Evolutionary conservation across 92 coral and sea anemone species (phyloP), one percentile per base, ranked within the genome.

Genomic region (Palythoa caribaeorum): DNA sequence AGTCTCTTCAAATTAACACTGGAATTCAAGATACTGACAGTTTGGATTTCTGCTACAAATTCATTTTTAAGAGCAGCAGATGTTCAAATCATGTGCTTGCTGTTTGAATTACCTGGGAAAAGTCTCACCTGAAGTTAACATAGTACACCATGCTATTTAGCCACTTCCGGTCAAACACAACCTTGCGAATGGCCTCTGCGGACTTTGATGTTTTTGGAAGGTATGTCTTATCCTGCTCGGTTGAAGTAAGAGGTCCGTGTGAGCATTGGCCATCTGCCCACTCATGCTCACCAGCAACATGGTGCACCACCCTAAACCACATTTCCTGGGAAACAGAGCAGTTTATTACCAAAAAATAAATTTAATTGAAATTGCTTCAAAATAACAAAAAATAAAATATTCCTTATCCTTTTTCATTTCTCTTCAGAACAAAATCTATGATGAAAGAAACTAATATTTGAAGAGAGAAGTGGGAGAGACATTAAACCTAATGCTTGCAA

Each of bases 241-340:
- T 36, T 35, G 89, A 89, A 6, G 92, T 90, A 0, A 94, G 79
- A 35, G 95, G 94, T 4, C 93, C 95, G 88, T 94, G 98, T 4
- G 79, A 47, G 37, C 98, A 94, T 44, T 60, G 55, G 20, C 94
- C 94, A 9, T 68, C 93, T 36, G 63, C 91, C 97, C 94, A 94
- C 84, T 90, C 96, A 75, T 94, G 96, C 76, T 93, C 93, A 2
- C 86, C 95, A 19, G 71, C 87, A 39, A 91, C 83, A 83, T 93
- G 92, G 65, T 94, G 95, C 2, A 90, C 68, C 17, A 94, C 86
- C 4, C 93, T 93, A 50, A 70, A 5, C 92, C 93, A 92, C 39
- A 15, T 73, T 20, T 85, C 89, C 93, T 92, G 88, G 53, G n/a
- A 38, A 73, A 39, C 52, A 73, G 13, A 73, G 78, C n/a, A 73